Base-by-base conservation (phyloP, 2,113 vertebrate species). In the Chrysochloris asiatica region DNA sequence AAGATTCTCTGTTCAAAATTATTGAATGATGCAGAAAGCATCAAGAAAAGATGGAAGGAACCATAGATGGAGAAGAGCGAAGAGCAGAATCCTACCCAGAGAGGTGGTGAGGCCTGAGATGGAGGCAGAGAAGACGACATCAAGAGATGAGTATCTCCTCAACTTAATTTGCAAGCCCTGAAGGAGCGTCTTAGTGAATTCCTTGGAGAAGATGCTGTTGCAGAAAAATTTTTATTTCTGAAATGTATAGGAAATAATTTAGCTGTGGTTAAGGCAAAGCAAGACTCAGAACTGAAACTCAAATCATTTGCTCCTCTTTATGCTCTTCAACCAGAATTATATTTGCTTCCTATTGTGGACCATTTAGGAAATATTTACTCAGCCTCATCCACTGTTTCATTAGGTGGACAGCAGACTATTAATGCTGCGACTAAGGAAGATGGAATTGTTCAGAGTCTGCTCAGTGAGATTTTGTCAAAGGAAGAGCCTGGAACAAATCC, bases 201-300 rank as follows among this genome's bases (percentile, higher is more conserved):
- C 77, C 98, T 99, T 80, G 98, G 98, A 71, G 95, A 98, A 69
- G 98, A 97, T 72, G 96, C 95, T 82, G 86, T 97, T 92, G 47
- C 97, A 94, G 98, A 99, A 91, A 98, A 98, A 97, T 99, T 98
- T 97, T 98, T 84, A 59, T 99, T 99, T 98, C 97, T 99, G 95
- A 99, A 99, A 97, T 98, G 98, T 95, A 98, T 99, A 95, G 99
- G 99, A 54, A 98, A 98, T 96, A 99, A 98, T 89, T 97, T 99
- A 97, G 98, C 98, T 75, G 95, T 99, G 98, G 99, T 99, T n/a
- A 99, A 98, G 95, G 88, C 97, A 97, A 98, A 98, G 88, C 98
- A 99, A 97, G 99, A 99, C 97, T 95, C 94, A 89, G 98, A 99
- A 83, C 95, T 99, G 93, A 98, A 99, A 97, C 98, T 99, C 88